These are phyloP conservation scores for Halictus quadricinctus DNA, from an alignment of 2,888 invertebrate genomes.

Conservation along the genomic window DNA sequence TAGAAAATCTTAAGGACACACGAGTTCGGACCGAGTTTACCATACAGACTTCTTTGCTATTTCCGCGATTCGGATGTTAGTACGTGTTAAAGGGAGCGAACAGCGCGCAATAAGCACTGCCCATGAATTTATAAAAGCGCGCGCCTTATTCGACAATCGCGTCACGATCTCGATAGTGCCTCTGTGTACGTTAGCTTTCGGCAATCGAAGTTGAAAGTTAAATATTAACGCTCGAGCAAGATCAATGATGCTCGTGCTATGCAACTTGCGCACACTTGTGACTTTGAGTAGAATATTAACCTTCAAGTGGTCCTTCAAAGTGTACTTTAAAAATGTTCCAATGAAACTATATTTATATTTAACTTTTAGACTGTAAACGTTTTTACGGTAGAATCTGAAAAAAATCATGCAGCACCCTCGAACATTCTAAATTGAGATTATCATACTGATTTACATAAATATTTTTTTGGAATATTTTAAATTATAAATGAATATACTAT, in stretches of 20 bases:
- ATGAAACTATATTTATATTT: not conserved
- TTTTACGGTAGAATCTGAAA: not conserved
- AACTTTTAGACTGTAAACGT: not conserved
- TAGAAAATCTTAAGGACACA: not conserved
- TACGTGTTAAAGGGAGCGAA: not conserved
- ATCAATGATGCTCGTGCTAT: not conserved
- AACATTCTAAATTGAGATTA: not conserved
- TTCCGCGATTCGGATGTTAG: not conserved
- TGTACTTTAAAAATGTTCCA: not conserved
- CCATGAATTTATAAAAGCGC: not conserved
- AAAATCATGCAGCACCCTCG: not conserved
- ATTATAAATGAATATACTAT: not conserved
- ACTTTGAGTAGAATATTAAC: not conserved
- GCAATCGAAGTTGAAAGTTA: not conserved
- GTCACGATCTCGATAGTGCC: not conserved
- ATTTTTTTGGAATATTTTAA: too few relatives aligned
- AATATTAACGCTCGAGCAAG: not conserved
- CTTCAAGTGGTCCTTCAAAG: not conserved
- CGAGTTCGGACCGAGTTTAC: slow-evolving; percentile 3
- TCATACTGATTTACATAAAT: too few relatives aligned
- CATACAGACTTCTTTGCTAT: not conserved
- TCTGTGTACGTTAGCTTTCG: not conserved
- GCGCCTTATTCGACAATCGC: not conserved
- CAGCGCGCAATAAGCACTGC: not conserved
- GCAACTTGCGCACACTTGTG: not conserved